phyloP scores from a whole-genome alignment of 2,888 invertebrate species.

The Lobophora halterata region DNA sequence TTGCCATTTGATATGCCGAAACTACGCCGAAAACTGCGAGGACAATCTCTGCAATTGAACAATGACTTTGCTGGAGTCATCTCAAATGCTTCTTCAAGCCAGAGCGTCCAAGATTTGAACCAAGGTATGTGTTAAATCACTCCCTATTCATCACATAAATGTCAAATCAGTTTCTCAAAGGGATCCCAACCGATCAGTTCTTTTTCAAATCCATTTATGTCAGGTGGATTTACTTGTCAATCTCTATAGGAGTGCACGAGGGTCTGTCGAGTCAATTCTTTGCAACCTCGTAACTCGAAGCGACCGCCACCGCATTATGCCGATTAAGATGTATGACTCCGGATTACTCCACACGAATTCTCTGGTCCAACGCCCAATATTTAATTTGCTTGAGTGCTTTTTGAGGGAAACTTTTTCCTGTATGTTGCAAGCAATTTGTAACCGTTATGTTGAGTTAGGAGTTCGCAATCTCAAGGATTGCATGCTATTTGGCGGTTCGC shows the following conservation, averaged over 20 bases:
- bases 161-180: constrained; percentile 15
- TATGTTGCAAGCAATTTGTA: constrained; percentile 73
- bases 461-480: constrained; percentile 51
- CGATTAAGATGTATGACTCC: constrained; percentile 76
- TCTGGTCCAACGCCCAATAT: constrained; percentile 67
- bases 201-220: constrained; percentile 40
- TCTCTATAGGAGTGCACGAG: constrained; percentile 48
- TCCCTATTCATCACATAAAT: constrained; percentile 18
- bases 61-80: constrained; percentile 84
- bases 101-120: constrained; percentile 88
- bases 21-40: constrained; percentile 87
- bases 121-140: constrained; percentile 74
- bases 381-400: constrained; percentile 79
- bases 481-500: constrained; percentile 47
- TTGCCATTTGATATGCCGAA: constrained; percentile 97
- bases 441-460: constrained; percentile 70
- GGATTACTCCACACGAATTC: constrained; percentile 61
- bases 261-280: constrained; percentile 66
- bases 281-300: constrained; percentile 57
- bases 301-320: constrained; percentile 71
- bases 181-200: constrained; percentile 17
- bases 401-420: constrained; percentile 69
- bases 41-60: constrained; percentile 81
- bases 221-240: constrained; percentile 56
- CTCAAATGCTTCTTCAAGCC: constrained; percentile 91